Percentiles rank a stretch among this genome's conserved stretches.
Evolutionary conservation across 2,113 vertebrate species (phyloP).

Genomic region (Noctilio leporinus): DNA sequence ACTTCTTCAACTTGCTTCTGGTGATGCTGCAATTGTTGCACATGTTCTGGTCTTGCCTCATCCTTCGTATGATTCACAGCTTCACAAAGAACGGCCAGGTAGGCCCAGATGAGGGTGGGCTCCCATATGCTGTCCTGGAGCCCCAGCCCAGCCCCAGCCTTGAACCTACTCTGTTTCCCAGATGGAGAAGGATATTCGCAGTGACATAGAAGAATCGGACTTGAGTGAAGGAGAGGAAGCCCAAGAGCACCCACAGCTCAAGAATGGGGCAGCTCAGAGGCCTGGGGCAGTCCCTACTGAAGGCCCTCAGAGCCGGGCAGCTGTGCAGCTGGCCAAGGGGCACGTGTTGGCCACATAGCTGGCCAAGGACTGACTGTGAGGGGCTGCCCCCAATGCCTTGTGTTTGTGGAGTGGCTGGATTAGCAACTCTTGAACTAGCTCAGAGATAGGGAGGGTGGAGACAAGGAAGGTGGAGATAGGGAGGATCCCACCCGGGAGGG

Average conservation of each 20-base stretch:
- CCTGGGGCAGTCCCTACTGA: conserved; percentile 68
- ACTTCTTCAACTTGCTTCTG: conserved; percentile 89
- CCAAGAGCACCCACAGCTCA: conserved; percentile 52
- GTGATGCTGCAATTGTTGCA: conserved; percentile 87
- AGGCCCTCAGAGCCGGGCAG: conserved; percentile 69
- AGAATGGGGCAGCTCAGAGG: conserved; percentile 64
- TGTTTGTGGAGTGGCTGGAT: background rate
- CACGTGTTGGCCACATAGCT: conserved; percentile 62
- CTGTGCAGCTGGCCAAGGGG: conserved; percentile 44
- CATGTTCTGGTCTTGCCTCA: conserved; percentile 92
- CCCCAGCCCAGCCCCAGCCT: too few relatives aligned
- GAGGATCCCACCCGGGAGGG: conserved; percentile 9
- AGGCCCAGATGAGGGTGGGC: background rate
- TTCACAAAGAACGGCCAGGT: conserved; percentile 88
- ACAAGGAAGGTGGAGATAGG: background rate
- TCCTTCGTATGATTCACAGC: conserved; percentile 89
- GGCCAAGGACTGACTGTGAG: background rate
- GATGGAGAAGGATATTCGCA: conserved; percentile 91
- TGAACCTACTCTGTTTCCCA: conserved; percentile 36
- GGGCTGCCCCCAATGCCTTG: background rate
- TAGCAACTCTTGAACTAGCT: background rate
- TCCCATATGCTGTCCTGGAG: fast-evolving
- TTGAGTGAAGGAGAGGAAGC: conserved; percentile 61
- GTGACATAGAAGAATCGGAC: conserved; percentile 87
- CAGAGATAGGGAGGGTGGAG: conserved; percentile 20